A percentile compares a stretch with the other conserved stretches of the same genome.
phyloP scores from a whole-genome alignment of 2,888 invertebrate species.

The Podotricha telesiphe region DNA sequence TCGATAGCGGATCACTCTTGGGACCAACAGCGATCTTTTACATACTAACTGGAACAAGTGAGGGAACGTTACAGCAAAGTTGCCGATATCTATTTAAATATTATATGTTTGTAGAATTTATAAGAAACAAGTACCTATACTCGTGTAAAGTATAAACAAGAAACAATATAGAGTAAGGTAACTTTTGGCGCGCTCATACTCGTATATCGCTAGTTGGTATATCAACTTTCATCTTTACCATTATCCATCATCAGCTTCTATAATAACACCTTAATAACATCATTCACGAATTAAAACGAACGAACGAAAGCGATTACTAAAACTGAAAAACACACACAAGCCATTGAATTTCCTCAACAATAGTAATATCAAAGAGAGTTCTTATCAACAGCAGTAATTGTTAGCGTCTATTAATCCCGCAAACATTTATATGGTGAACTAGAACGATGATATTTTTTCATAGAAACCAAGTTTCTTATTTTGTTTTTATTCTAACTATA shows the following conservation, averaged over 20 bases:
- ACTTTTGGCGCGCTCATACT: not conserved
- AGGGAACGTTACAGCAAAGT: conserved; percentile 3
- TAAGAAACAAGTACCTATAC: no score
- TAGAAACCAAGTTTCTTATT: conserved; percentile 12
- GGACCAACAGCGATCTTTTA: conserved; percentile 11
- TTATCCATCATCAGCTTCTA: no score
- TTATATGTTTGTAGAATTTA: not conserved
- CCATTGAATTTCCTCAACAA: not conserved
- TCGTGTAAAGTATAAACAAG: no score
- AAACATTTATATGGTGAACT: conserved; percentile 23
- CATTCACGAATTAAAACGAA: no score
- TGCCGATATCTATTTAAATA: not conserved
- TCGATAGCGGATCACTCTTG: conserved; percentile 14
- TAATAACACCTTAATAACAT: not conserved
- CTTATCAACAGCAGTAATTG: conserved; percentile 15
- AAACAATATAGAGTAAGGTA: not conserved
- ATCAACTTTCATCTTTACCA: no score
- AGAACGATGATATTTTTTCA: conserved; percentile 24
- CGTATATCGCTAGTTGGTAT: no score
- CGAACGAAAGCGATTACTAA: conserved; percentile 1
- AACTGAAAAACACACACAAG: not conserved
- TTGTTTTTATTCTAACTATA: conserved; percentile 24
- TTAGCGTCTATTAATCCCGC: conserved; percentile 14
- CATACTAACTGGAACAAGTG: conserved; percentile 18
- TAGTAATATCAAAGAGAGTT: conserved; percentile 10